Percentiles rank a stretch among this genome's conserved stretches.
Evolutionary conservation across 2,888 invertebrate genomes (phyloP).

Genomic region (Chironomus tentans): DNA sequence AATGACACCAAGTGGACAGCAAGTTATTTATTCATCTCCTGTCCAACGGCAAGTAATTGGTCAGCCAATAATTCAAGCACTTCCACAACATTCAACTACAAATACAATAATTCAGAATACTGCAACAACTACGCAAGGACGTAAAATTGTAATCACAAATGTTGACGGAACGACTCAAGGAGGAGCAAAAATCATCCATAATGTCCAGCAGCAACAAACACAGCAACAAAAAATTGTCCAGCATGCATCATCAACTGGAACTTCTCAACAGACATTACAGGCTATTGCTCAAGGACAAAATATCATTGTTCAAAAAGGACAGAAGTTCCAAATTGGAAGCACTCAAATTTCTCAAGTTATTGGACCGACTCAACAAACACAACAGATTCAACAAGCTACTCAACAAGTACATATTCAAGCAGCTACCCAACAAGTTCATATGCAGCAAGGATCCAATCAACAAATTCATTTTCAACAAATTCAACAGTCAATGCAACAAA

Average conservation of each 20-base stretch:
- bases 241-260: background rate
- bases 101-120: conserved; percentile 27
- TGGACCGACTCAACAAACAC: conserved; percentile 31
- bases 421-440: conserved; percentile 29
- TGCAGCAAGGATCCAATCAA: conserved; percentile 1
- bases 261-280: conserved; percentile 8
- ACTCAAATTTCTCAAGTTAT: conserved; percentile 28
- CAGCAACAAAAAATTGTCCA: background rate
- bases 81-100: conserved; percentile 17
- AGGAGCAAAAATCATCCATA: background rate
- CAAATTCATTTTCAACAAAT: background rate
- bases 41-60: conserved; percentile 8
- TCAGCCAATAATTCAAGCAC: conserved; percentile 21
- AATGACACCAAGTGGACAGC: conserved; percentile 22
- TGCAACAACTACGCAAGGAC: conserved; percentile 26
- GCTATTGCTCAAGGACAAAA: conserved; percentile 21
- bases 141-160: conserved; percentile 24
- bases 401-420: conserved; percentile 27
- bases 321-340: conserved; percentile 23
- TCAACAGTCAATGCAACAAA: background rate
- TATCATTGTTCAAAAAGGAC: conserved; percentile 22
- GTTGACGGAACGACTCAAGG: background rate
- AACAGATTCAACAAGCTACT: conserved; percentile 29
- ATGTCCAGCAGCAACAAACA: background rate
- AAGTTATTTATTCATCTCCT: conserved; percentile 18